These are phyloP conservation scores for Morelia viridis DNA, from an alignment of 2,797 vertebrate species.

Conservation along the genomic window DNA sequence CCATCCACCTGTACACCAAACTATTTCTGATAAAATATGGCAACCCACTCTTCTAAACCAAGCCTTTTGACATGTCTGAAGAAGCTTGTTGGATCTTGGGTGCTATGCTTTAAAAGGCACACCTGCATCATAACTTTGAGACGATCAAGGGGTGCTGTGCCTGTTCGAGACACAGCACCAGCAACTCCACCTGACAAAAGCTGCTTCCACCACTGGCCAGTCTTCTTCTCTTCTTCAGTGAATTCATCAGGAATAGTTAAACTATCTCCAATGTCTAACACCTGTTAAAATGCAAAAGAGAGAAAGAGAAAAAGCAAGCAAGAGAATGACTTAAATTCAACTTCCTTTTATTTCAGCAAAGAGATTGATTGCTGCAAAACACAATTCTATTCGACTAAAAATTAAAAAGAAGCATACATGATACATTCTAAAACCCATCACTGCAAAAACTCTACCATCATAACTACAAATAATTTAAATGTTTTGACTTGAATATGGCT, in stretches of 20 bases:
- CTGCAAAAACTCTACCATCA: slow-evolving; percentile 71
- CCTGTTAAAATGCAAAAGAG: slow-evolving; percentile 73
- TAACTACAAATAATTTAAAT: slow-evolving; percentile 76
- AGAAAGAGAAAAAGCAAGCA: neutral
- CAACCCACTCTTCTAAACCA: neutral
- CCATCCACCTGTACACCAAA: neutral
- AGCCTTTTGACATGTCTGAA: neutral
- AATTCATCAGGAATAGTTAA: slow-evolving; percentile 92
- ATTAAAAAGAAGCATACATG: neutral
- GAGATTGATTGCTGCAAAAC: neutral
- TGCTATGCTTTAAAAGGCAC: neutral
- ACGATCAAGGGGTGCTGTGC: slow-evolving; percentile 89
- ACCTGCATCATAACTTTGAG: slow-evolving; percentile 98
- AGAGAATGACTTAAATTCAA: neutral
- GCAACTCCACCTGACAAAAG: slow-evolving; percentile 86
- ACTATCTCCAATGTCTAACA: slow-evolving; percentile 92
- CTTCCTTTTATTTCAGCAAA: neutral
- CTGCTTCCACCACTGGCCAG: slow-evolving; percentile 92
- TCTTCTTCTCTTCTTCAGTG: slow-evolving; percentile 89
- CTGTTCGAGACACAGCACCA: slow-evolving; percentile 89
- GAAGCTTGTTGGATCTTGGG: neutral
- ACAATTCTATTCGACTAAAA: slow-evolving; percentile 9
- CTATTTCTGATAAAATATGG: neutral
- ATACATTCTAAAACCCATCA: slow-evolving; percentile 69
- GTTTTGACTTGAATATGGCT: slow-evolving; percentile 62